Conservation (phyloP, 1,140 invertebrate genomes). For the Drosophila gunungcola region DNA sequence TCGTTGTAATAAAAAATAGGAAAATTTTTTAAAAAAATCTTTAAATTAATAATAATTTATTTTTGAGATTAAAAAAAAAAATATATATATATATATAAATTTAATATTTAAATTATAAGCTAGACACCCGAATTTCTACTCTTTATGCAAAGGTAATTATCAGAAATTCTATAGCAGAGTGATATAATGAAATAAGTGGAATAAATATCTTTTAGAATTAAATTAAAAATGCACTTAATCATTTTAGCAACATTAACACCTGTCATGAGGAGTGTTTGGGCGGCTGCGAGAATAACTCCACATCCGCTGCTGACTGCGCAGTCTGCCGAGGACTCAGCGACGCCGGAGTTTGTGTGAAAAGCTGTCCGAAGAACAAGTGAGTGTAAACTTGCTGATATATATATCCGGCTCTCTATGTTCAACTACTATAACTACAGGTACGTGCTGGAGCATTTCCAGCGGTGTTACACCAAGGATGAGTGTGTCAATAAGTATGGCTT, state of each 20-base stretch:
- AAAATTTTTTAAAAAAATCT: no score
- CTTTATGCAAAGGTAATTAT: no score
- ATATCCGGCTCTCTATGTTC: not conserved
- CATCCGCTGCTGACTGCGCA: conserved; percentile 48
- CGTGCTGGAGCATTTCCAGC: conserved; percentile 56
- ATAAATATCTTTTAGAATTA: no score
- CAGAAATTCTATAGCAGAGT: no score
- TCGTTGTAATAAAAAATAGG: no score
- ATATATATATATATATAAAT: no score
- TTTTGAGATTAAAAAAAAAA: no score
- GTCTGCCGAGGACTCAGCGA: conserved; percentile 64
- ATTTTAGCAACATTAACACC: conserved; percentile 22
- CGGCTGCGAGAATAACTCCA: conserved; percentile 52
- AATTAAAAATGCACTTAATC: no score
- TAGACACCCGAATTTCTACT: no score
- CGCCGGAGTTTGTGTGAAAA: conserved; percentile 62
- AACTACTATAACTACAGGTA: conserved; percentile 32
- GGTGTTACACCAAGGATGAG: conserved; percentile 60
- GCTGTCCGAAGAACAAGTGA: conserved; percentile 68
- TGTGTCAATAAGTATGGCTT: conserved; percentile 37
- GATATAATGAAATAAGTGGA: no score
- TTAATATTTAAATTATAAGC: no score
- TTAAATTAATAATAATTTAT: no score
- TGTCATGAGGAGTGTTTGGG: conserved; percentile 76
- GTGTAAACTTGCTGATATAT: not conserved